These are phyloP conservation scores for Sylvietta virens DNA, from an alignment of 2,113 vertebrate species.

Conservation along the genomic window DNA sequence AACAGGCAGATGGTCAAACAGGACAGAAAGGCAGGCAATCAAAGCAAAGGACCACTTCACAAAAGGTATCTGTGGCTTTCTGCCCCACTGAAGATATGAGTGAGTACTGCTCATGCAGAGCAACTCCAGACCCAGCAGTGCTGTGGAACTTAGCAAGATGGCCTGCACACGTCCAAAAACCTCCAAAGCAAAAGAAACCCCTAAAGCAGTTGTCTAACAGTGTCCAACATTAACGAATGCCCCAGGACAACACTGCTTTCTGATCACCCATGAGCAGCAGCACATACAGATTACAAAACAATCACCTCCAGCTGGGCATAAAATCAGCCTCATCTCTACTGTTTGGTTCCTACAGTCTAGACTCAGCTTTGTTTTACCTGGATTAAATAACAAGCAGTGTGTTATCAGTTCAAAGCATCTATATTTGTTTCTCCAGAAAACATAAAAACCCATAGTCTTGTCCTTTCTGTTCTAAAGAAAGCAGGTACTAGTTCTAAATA, in stretches of 20 bases:
- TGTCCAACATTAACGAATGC: rapidly evolving
- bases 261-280: neutral
- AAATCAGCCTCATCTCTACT: neutral
- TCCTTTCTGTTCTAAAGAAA: neutral
- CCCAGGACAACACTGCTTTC: neutral
- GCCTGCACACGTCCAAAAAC: neutral
- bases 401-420: neutral
- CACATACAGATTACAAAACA: neutral
- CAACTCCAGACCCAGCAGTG: neutral
- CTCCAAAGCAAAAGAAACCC: neutral
- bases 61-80: neutral
- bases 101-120: neutral
- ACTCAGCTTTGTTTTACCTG: neutral
- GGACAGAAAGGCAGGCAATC: neutral
- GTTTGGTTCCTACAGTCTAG: neutral
- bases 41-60: neutral
- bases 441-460: neutral
- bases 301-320: neutral
- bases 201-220: neutral
- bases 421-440: neutral
- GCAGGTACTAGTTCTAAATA: neutral
- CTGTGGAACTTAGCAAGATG: neutral
- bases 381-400: neutral
- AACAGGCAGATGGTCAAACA: neutral
- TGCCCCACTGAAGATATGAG: neutral